Evolutionary conservation across 2,888 invertebrate species (phyloP), one percentile per base, ranked within the genome.

Genomic region (Laspeyria flexula): DNA sequence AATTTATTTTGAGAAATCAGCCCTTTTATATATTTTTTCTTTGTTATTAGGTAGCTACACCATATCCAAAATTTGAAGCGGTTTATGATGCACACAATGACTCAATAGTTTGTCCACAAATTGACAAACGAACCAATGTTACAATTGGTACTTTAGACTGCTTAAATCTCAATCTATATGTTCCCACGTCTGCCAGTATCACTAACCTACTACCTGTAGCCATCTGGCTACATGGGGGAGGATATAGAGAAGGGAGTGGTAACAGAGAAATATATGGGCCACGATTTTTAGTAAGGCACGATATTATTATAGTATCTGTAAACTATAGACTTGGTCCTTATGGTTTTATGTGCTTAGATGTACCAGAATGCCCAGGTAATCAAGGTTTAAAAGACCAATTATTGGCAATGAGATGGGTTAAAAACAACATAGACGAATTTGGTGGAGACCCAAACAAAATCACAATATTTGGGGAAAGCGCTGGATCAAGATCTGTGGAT

Each of bases 331-430:
- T 70, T 4, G 72, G 68, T 7, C 47, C 66, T 1, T 75, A 70
- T 30, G 73, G 73, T 0, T 73, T 73, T 18, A 66, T 73, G 67
- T 71, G 72, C 21, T 40, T 72, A 0, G 62, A 67, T 34, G 63
- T 50, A 12, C 56, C 65, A 7, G 56, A 65, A n/a, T 46, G 66
- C 11, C 65, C 72, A 1, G 73, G 73, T 1, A 75, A 75, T 34
- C 65, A 70, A 21, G 75, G 75, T 0, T 41, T 73, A 0, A 71
- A 66, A 57, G 75, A 75, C 48, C 73, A 73, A 39, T 15, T 57
- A 6, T 15, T 58, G 4, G 75, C 67, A 25, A 46, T 75, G 4
- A 55, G 47, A 49, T 75, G 75, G 75, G 46, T 75, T 5, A 63
- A 61, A 33, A 33, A 58, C 0, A 70, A 75, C 34, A 73, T 75